Evolutionary conservation across 2,797 vertebrate species (phyloP).

Genomic region (Carcharodon carcharias): DNA sequence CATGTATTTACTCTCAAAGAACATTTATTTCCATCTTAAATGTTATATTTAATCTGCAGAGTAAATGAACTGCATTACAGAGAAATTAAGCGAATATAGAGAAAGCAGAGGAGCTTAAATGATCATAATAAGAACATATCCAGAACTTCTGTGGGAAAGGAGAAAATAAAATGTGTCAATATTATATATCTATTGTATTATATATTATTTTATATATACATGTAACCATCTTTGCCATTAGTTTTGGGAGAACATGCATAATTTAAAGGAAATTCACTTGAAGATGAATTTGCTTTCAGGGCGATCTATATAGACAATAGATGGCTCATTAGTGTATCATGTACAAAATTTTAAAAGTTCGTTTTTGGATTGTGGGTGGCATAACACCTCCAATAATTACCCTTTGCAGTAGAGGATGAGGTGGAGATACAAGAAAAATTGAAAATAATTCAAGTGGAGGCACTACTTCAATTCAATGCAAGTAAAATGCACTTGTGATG

Average conservation of each 20-base stretch:
- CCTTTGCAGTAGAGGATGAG: neutral
- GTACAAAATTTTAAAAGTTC: neutral
- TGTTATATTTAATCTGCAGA: neutral
- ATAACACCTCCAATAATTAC: neutral
- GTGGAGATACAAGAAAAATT: no score
- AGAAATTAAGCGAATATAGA: neutral
- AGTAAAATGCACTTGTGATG: neutral
- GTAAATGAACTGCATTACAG: neutral
- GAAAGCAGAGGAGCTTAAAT: neutral
- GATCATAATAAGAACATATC: neutral
- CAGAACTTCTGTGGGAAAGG: neutral
- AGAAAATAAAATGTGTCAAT: neutral
- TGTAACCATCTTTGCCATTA: neutral
- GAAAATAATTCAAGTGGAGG: neutral
- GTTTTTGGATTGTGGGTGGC: neutral
- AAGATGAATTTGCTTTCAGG: neutral
- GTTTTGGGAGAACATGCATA: neutral
- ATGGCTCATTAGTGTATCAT: neutral
- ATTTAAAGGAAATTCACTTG: neutral
- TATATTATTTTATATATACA: no score
- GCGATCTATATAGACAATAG: neutral
- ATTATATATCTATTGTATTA: no score
- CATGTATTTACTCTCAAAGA: neutral
- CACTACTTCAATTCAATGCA: neutral
- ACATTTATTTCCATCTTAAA: neutral